phyloP scores from a whole-genome alignment of 2,888 invertebrate species.

The Plebejus argus region DNA sequence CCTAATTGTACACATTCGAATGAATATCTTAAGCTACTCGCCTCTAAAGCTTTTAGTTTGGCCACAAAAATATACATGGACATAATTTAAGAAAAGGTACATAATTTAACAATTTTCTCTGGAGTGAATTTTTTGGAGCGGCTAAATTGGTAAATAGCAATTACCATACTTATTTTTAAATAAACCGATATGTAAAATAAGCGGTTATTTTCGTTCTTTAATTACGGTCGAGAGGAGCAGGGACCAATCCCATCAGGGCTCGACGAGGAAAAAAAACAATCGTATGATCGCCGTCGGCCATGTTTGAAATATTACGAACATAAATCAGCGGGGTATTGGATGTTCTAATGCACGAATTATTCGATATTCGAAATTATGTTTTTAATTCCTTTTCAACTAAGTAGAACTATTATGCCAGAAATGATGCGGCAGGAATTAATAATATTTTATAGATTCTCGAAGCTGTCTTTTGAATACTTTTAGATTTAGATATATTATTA shows the following conservation, averaged over 20 bases:
- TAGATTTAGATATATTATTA: background rate
- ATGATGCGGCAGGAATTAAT: background rate
- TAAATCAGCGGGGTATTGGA: slow-evolving; percentile 74
- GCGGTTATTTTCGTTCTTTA: slow-evolving; percentile 26
- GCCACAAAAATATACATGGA: background rate
- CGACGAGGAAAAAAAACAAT: slow-evolving; percentile 55
- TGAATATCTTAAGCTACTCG: slow-evolving; percentile 57
- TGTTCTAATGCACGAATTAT: slow-evolving; percentile 69
- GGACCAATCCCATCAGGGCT: slow-evolving; percentile 67
- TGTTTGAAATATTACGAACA: slow-evolving; percentile 74
- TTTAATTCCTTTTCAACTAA: slow-evolving; percentile 10
- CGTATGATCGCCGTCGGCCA: slow-evolving; percentile 67
- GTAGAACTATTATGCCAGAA: slow-evolving; percentile 18
- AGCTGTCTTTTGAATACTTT: too few relatives aligned
- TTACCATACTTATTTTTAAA: slow-evolving; percentile 22
- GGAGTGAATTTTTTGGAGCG: background rate
- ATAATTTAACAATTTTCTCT: slow-evolving; percentile 4
- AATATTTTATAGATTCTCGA: background rate
- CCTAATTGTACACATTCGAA: slow-evolving; percentile 53
- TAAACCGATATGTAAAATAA: slow-evolving; percentile 30
- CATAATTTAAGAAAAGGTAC: background rate
- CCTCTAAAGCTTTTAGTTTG: background rate
- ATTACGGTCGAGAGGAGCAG: slow-evolving; percentile 40
- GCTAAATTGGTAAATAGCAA: slow-evolving; percentile 8
- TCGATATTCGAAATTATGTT: slow-evolving; percentile 48